A percentile compares a stretch with the other conserved stretches of the same genome.
Conservation (phyloP, 2,888 invertebrate genomes). For the Chalcis sispes region DNA sequence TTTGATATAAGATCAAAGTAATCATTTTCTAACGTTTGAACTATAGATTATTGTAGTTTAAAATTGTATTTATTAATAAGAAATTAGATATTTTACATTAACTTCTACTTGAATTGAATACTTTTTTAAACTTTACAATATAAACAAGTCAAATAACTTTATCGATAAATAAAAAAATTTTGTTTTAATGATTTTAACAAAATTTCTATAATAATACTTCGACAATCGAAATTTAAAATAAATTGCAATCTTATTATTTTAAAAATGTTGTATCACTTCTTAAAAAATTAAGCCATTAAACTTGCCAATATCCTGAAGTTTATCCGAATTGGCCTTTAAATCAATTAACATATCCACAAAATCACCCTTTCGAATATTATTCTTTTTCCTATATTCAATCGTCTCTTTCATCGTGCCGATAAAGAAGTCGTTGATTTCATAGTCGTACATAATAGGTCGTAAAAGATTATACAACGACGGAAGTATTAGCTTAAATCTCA, state of each 20-base stretch:
- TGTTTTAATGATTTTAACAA: background rate
- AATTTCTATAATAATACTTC: too few relatives aligned
- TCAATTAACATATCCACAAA: slow-evolving; percentile 75
- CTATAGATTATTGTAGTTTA: too few relatives aligned
- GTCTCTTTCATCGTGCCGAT: slow-evolving; percentile 67
- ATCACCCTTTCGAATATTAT: slow-evolving; percentile 74
- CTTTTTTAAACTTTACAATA: too few relatives aligned
- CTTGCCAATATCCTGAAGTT: slow-evolving; percentile 53
- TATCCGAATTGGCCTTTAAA: slow-evolving; percentile 64
- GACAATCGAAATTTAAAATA: too few relatives aligned
- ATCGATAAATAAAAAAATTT: background rate
- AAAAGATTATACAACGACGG: slow-evolving; percentile 63
- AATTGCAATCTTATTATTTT: too few relatives aligned
- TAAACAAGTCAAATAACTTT: too few relatives aligned
- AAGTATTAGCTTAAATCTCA: slow-evolving; percentile 59
- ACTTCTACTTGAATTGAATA: too few relatives aligned
- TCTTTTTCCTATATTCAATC: slow-evolving; percentile 71
- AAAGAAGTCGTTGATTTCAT: slow-evolving; percentile 68
- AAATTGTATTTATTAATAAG: too few relatives aligned
- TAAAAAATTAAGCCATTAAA: slow-evolving; percentile 7
- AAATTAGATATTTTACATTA: too few relatives aligned
- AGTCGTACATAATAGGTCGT: slow-evolving; percentile 59
- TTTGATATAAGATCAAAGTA: too few relatives aligned
- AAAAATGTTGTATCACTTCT: too few relatives aligned
- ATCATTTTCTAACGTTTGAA: too few relatives aligned